These are phyloP conservation scores for Apis laboriosa DNA, from an alignment of 1,140 invertebrate species.

Conservation along the genomic window DNA sequence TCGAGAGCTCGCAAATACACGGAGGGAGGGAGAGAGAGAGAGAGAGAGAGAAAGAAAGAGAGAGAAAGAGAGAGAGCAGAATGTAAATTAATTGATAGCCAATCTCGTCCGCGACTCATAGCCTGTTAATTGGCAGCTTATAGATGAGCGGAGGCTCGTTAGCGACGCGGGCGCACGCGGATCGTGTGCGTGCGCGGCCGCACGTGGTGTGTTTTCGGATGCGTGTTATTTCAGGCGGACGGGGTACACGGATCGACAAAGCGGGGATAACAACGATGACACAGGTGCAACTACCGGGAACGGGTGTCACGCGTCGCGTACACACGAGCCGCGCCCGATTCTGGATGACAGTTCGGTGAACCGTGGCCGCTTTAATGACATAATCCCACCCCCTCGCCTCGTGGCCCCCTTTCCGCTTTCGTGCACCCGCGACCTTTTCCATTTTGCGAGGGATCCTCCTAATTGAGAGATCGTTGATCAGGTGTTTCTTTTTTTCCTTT, in stretches of 20 bases:
- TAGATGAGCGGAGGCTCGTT: constrained; percentile 76
- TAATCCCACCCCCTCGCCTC: constrained; percentile 48
- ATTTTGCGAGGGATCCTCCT: not conserved
- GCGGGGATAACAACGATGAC: constrained; percentile 56
- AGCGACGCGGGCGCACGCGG: constrained; percentile 59
- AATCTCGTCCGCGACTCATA: constrained; percentile 74
- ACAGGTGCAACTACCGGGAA: constrained; percentile 54
- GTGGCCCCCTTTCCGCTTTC: not conserved
- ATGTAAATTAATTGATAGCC: constrained; percentile 78
- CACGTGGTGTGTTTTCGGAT: constrained; percentile 52
- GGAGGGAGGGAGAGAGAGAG: not conserved
- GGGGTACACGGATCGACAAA: constrained; percentile 52
- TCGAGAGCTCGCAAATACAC: not conserved
- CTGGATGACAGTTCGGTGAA: constrained; percentile 62
- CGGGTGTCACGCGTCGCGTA: constrained; percentile 26
- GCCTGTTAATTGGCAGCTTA: constrained; percentile 79
- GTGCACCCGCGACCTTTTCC: not conserved
- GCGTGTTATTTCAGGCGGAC: constrained; percentile 57
- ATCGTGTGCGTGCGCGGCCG: constrained; percentile 18
- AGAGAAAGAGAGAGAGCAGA: constrained; percentile 43
- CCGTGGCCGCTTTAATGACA: constrained; percentile 62
- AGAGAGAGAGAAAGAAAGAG: not conserved
- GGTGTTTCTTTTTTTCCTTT: too few species aligned
- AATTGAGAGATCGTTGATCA: not conserved
- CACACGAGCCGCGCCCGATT: constrained; percentile 38